Base-by-base conservation (phyloP, 2,888 invertebrate genomes). In the Philopedon plagiatum region DNA sequence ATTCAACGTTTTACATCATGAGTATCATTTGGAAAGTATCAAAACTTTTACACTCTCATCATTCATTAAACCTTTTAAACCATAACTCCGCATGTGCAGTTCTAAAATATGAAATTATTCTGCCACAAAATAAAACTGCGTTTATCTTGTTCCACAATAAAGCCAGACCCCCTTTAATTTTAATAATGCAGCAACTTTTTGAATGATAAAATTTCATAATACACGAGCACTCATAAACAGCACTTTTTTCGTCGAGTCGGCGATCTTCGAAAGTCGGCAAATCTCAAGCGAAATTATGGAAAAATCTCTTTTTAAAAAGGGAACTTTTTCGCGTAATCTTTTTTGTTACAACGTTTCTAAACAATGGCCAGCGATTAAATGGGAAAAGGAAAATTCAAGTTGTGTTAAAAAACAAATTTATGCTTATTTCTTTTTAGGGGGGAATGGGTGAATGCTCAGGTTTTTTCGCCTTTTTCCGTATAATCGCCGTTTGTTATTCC, bases 121-220 rank as follows among this genome's bases (percentile, higher is more conserved):
- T 32, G 3, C 1, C 1, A 32, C 5, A 11, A 32, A 11, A 7
- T 1, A 5, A 32, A 7, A 32, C 7, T 2, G 32, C 32, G 2
- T 32, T 32, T 9, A 32, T 32, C 32, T 32, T 32, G 9, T 1
- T 11, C 8, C 1, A 9, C 11, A 32, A 7, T 39, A 1, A 39
- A 39, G 2, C 39, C 13, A 21, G 21, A 19, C 1, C 2, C 19
- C 9, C 19, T n/a, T 19, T 44, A 2, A 8, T 19, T 44, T 19
- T 44, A 44, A 44, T 19, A 44, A 19, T 19, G 44, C 44, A 19
- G 19, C 44, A 44, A 19, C n/a, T 41, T n/a, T 41, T 11, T 49
- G n/a, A 23, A 49, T 49, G n/a, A 49, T 49, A 49, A 49, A 49
- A 49, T 51, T 51, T 51, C 18, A 41, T 18, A 15, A 18, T 29